These are phyloP conservation scores for Babyrousa celebensis DNA, from an alignment of 2,797 vertebrate genomes.

Conservation along the genomic window DNA sequence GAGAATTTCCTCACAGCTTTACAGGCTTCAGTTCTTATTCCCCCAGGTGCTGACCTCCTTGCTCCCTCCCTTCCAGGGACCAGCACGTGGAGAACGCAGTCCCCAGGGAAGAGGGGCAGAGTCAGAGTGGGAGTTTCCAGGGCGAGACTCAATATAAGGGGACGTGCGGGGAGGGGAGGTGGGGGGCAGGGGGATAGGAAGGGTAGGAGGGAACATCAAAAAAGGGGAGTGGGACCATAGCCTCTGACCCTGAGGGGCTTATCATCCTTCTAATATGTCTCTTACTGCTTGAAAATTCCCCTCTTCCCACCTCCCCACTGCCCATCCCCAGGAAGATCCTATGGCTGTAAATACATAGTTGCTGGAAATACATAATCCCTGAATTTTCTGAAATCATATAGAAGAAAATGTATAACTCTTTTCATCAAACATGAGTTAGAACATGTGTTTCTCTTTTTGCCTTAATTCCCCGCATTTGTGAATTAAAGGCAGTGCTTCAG, in stretches of 20 bases:
- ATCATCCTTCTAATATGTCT: not conserved
- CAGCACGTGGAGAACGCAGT: not conserved
- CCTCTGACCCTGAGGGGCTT: not conserved
- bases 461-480: conserved; percentile 27
- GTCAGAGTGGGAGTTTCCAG: not conserved
- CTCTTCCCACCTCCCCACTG: accelerated
- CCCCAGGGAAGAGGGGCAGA: not conserved
- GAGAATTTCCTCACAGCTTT: not conserved
- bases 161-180: not conserved
- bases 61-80: not conserved
- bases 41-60: not conserved
- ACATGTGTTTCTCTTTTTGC: not conserved
- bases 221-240: not conserved
- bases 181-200: accelerated
- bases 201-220: not conserved
- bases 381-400: conserved; percentile 1
- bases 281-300: conserved; percentile 23
- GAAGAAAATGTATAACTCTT: not conserved
- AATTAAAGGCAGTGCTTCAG: not conserved
- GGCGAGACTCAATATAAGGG: accelerated
- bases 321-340: not conserved
- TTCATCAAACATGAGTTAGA: not conserved
- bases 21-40: not conserved
- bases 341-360: not conserved
- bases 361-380: not conserved